These are phyloP conservation scores for Eucera pruinosa DNA, from an alignment of 2,888 invertebrate species.

Conservation along the genomic window DNA sequence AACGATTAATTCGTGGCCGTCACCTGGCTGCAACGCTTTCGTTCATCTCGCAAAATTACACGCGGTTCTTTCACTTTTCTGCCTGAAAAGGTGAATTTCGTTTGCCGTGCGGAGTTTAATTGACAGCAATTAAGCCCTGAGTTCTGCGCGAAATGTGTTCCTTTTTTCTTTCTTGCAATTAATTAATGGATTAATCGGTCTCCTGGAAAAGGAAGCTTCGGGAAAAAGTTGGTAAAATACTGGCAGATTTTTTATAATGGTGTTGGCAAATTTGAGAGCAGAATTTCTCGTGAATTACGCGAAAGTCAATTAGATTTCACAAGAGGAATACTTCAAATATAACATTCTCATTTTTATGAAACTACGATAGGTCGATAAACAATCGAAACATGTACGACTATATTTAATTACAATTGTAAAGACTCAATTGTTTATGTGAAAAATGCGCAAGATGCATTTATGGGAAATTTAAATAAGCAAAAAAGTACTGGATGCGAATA, in stretches of 20 bases:
- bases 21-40: conserved; percentile 5
- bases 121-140: conserved; percentile 34
- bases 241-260: neutral
- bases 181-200: conserved; percentile 23
- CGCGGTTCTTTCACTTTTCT: neutral
- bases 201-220: neutral
- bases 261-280: neutral
- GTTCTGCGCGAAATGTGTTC: neutral
- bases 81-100: conserved; percentile 36
- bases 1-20: conserved; percentile 35
- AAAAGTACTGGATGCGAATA: too few relatives aligned
- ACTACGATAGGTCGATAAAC: too few relatives aligned
- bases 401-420: too few relatives aligned
- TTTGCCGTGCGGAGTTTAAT: conserved; percentile 19
- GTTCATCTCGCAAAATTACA: conserved; percentile 28
- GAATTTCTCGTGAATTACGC: neutral
- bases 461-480: too few relatives aligned
- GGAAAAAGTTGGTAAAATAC: neutral
- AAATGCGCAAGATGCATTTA: too few relatives aligned
- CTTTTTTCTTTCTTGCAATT: conserved; percentile 3
- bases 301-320: too few relatives aligned
- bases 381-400: too few relatives aligned
- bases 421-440: too few relatives aligned
- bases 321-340: too few relatives aligned
- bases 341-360: too few relatives aligned